Base-by-base conservation (phyloP, 2,888 invertebrate species). In the Catonia carolina region DNA sequence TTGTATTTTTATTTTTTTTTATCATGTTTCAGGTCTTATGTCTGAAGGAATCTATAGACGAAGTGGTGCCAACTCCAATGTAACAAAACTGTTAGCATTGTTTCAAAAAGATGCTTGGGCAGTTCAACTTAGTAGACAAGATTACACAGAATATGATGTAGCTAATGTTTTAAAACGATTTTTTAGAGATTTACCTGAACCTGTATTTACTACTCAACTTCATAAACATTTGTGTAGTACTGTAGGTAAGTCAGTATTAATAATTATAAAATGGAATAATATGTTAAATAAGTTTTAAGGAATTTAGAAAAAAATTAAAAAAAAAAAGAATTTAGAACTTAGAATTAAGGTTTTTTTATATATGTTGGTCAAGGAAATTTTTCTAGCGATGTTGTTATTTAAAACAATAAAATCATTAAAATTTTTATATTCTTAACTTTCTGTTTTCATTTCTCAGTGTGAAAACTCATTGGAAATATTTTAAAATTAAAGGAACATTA, bases 1-100 rank as follows among this genome's bases (percentile, higher is more conserved):
- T n/a, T n/a, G n/a, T n/a, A n/a, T n/a, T n/a, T n/a, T n/a, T n/a
- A n/a, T n/a, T n/a, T n/a, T n/a, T n/a, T n/a, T n/a, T n/a, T n/a
- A n/a, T n/a, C n/a, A 27, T 27, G 27, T 69, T 72, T 8, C 71
- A 86, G 86, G 87, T 6, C 86, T 86, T 64, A 82, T 90, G 74
- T 81, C 86, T 0, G 89, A 91, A 72, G 94, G 94, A 2, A 90
- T 95, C 65, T 95, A 94, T 71, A 81, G 94, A 3, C 82, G 86
- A 53, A 86, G 86, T 15, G 94, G 93, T 17, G 84, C 86, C 27
- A 84, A 84, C 64, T 80, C 84, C 18, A 81, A 84, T 6, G 82
- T 93, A 15, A 78, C 84, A 1, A 83, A 83, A 60, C 75, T 95
- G 15, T 74, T 93, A 56, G 78, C 82, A 6, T 78, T 81, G 49